Evolutionary conservation across 2,113 vertebrate species (phyloP).

Genomic region (Apodemus sylvaticus): DNA sequence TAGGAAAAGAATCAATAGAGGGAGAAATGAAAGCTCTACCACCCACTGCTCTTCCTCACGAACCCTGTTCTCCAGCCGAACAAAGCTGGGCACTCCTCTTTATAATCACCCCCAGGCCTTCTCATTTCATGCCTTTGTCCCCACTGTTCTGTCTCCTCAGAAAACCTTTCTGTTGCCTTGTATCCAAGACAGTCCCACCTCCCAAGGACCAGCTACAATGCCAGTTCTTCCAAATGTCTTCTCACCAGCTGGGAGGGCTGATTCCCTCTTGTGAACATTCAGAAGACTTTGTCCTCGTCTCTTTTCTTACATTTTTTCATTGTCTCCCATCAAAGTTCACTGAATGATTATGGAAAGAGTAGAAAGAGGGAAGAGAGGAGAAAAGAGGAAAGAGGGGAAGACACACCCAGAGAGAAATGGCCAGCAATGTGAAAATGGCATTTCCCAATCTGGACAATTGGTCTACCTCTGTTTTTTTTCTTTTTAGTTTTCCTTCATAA

Average conservation of each 20-base stretch:
- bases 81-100: conserved; percentile 60
- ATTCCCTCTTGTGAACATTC: conserved; percentile 12
- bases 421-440: neutral
- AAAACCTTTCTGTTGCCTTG: conserved; percentile 65
- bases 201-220: conserved; percentile 41
- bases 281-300: conserved; percentile 3
- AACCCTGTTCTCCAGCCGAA: conserved; percentile 55
- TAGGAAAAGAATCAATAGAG: conserved; percentile 71
- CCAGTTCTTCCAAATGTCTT: conserved; percentile 3
- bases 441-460: neutral
- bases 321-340: conserved; percentile 28
- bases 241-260: neutral
- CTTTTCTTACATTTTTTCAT: conserved; percentile 18
- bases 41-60: conserved; percentile 40
- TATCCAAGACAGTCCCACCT: conserved; percentile 30
- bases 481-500: neutral
- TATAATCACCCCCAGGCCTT: conserved; percentile 54
- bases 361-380: neutral
- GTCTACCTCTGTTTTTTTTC: neutral
- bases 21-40: conserved; percentile 64
- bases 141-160: conserved; percentile 59
- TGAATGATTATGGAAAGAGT: neutral
- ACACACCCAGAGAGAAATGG: neutral
- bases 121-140: conserved; percentile 63
- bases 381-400: conserved; percentile 38